Conservation (phyloP, 2,888 invertebrate genomes). For the Scaptomyza parva region DNA sequence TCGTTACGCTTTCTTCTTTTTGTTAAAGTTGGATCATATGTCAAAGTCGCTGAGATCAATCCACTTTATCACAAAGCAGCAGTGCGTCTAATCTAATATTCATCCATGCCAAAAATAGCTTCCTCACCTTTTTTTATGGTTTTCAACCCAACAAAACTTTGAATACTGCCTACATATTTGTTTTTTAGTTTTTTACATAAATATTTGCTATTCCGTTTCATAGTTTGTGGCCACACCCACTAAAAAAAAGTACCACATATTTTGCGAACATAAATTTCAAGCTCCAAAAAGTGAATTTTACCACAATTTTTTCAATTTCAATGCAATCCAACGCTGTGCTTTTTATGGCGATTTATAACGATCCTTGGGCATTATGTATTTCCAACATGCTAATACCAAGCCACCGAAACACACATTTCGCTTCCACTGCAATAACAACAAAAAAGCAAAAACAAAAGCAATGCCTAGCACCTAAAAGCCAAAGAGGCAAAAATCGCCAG, state of each 20-base stretch:
- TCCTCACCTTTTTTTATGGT: too few species aligned
- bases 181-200: background rate
- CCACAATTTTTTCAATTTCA: slow-evolving; percentile 30
- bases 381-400: slow-evolving; percentile 74
- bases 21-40: too few species aligned
- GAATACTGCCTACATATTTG: slow-evolving; percentile 34
- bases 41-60: too few species aligned
- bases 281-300: slow-evolving; percentile 41
- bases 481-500: slow-evolving; percentile 60
- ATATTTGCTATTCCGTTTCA: slow-evolving; percentile 19
- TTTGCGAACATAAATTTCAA: slow-evolving; percentile 66
- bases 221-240: slow-evolving; percentile 21
- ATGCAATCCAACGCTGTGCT: slow-evolving; percentile 53
- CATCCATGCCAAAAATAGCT: too few species aligned
- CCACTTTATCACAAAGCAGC: too few species aligned
- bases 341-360: slow-evolving; percentile 50
- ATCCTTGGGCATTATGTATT: slow-evolving; percentile 53
- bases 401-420: slow-evolving; percentile 77
- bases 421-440: slow-evolving; percentile 24
- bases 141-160: slow-evolving; percentile 17
- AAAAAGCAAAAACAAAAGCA: slow-evolving; percentile 16
- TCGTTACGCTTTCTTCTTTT: too few species aligned
- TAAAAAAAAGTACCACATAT: slow-evolving; percentile 55
- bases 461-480: slow-evolving; percentile 7
- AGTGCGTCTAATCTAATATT: too few species aligned